phyloP scores from a whole-genome alignment of 2,888 invertebrate species.

The Caenorhabditis virilis region DNA sequence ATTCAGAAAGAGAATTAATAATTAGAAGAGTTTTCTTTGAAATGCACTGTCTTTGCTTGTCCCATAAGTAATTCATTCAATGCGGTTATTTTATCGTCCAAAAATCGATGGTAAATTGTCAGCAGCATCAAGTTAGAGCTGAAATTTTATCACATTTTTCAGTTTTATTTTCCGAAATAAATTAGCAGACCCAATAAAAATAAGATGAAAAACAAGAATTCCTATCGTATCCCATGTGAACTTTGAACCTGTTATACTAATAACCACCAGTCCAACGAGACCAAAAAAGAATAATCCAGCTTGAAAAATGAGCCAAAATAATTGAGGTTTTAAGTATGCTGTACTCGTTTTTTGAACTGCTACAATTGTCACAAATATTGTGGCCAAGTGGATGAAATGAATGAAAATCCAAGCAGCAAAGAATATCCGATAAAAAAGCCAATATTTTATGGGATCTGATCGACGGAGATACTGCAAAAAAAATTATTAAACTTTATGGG shows the following conservation, averaged over 20 bases:
- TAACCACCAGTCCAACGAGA: constrained; percentile 22
- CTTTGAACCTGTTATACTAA: constrained; percentile 36
- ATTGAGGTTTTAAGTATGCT: constrained; percentile 40
- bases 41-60: constrained; percentile 50
- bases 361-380: constrained; percentile 30
- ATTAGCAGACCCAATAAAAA: constrained; percentile 18
- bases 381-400: constrained; percentile 35
- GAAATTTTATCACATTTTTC: constrained; percentile 10
- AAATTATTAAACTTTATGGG: too few relatives aligned
- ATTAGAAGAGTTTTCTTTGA: too few relatives aligned
- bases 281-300: constrained; percentile 37
- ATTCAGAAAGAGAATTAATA: too few relatives aligned
- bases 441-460: constrained; percentile 37
- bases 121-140: constrained; percentile 40
- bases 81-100: constrained; percentile 42
- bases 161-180: neutral
- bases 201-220: constrained; percentile 19
- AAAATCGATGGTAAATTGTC: constrained; percentile 37
- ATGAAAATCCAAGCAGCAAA: constrained; percentile 34
- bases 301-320: constrained; percentile 34
- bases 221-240: constrained; percentile 22
- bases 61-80: constrained; percentile 36
- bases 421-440: constrained; percentile 42
- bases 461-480: constrained; percentile 40
- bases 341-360: constrained; percentile 15